Percentiles rank a stretch among this genome's conserved stretches.
Evolutionary conservation across 2,888 invertebrate species (phyloP).

Genomic region (Brachypterus glaber): DNA sequence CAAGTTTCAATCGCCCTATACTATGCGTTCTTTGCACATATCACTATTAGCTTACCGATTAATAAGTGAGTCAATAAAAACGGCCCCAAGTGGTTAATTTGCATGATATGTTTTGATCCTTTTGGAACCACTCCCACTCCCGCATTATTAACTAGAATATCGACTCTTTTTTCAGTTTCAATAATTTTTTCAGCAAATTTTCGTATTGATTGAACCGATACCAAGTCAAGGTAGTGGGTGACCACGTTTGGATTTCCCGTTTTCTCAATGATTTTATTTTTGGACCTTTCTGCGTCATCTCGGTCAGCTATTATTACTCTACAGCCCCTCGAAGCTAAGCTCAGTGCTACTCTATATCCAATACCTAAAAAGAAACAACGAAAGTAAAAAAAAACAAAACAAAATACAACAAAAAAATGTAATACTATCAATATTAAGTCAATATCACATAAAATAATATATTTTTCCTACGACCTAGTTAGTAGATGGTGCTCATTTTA

Average conservation of each 20-base stretch:
- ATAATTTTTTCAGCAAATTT: conserved; percentile 51
- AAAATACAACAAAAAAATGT: too few relatives aligned
- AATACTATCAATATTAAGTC: too few relatives aligned
- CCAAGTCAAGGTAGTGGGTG: conserved; percentile 42
- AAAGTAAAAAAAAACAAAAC: too few relatives aligned
- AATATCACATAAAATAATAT: too few relatives aligned
- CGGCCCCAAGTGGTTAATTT: conserved; percentile 61
- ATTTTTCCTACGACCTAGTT: too few relatives aligned
- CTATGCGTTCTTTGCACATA: too few relatives aligned
- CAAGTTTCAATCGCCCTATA: too few relatives aligned
- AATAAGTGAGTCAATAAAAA: conserved; percentile 59
- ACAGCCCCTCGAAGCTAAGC: too few relatives aligned
- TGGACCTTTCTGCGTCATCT: conserved; percentile 23
- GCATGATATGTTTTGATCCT: conserved; percentile 53
- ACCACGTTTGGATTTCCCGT: conserved; percentile 31
- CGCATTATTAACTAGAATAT: conserved; percentile 56
- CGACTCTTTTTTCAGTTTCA: conserved; percentile 43
- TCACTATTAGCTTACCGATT: not conserved
- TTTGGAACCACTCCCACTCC: conserved; percentile 49
- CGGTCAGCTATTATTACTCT: conserved; percentile 44
- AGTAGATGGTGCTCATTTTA: too few relatives aligned
- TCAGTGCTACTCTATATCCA: too few relatives aligned
- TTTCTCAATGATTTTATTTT: conserved; percentile 24
- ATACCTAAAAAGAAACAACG: too few relatives aligned
- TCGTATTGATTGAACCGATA: conserved; percentile 45